phyloP scores from a whole-genome alignment of 1,140 invertebrate species.

The Argopecten irradians region DNA sequence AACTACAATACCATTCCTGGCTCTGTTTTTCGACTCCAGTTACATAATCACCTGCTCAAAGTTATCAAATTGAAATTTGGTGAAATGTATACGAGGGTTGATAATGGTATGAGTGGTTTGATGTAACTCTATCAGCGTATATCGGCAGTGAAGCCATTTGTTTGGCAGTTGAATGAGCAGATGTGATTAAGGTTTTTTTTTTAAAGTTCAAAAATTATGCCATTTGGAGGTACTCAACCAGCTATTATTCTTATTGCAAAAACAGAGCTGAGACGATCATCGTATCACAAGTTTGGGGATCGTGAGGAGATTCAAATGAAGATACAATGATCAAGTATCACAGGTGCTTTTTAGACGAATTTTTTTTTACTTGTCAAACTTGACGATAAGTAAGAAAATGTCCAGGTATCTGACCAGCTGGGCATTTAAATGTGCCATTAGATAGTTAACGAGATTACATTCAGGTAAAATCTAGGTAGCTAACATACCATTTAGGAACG shows the following conservation, averaged over 20 bases:
- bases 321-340: not conserved
- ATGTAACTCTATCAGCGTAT: not conserved
- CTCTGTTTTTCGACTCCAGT: no score
- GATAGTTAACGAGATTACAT: not conserved
- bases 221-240: not conserved
- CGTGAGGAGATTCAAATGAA: not conserved
- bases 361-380: not conserved
- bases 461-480: not conserved
- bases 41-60: slow-evolving; percentile 3
- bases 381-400: not conserved
- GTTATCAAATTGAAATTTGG: slow-evolving; percentile 13
- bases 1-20: not conserved
- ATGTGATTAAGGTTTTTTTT: slow-evolving; percentile 23
- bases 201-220: not conserved
- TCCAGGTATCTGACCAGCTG: not conserved
- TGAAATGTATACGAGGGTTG: not conserved
- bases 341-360: not conserved
- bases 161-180: not conserved
- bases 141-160: not conserved
- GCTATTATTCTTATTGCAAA: not conserved
- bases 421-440: not conserved
- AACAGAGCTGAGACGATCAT: not conserved
- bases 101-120: not conserved
- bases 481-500: not conserved
- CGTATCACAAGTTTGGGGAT: slow-evolving; percentile 9